A percentile compares a stretch with the other conserved stretches of the same genome.
phyloP scores from a whole-genome alignment of 2,888 invertebrate species.

The Chymomyza caudatula region DNA sequence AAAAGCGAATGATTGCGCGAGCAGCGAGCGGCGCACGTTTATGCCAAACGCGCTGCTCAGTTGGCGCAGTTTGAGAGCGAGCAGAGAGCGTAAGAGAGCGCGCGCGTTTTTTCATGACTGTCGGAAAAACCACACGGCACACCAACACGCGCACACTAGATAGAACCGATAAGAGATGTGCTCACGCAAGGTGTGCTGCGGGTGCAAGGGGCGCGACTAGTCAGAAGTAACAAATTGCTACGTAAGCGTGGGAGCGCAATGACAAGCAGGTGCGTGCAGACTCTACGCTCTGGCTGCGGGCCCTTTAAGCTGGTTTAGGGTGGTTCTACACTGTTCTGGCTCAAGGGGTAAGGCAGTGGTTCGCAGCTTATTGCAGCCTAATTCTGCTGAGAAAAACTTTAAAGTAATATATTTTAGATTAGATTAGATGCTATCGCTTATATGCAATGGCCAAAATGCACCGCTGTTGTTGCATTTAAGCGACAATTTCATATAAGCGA shows the following conservation, averaged over 20 bases:
- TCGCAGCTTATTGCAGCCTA: no score
- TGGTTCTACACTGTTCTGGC: neutral
- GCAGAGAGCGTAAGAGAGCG: neutral
- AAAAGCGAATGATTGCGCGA: conserved; percentile 28
- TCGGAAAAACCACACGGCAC: neutral
- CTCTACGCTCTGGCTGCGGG: neutral
- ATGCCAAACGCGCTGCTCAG: conserved; percentile 15
- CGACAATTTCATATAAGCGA: no score
- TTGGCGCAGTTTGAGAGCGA: neutral
- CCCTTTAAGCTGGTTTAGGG: neutral
- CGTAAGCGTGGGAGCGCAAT: neutral
- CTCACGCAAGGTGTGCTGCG: neutral
- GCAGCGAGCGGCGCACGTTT: conserved; percentile 30
- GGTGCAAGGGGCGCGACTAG: neutral
- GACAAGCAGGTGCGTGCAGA: neutral
- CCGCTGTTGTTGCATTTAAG: no score
- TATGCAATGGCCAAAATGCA: no score
- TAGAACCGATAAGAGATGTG: neutral
- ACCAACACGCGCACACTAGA: neutral
- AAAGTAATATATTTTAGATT: no score
- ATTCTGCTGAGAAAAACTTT: no score
- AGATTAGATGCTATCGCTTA: no score
- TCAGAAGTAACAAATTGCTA: neutral
- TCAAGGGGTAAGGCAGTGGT: neutral
- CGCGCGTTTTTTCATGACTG: neutral